Percentiles rank a stretch among this genome's conserved stretches.
These are phyloP conservation scores for Peromyscus nudipes DNA, from an alignment of 2,797 vertebrate genomes.

Conservation along the genomic window DNA sequence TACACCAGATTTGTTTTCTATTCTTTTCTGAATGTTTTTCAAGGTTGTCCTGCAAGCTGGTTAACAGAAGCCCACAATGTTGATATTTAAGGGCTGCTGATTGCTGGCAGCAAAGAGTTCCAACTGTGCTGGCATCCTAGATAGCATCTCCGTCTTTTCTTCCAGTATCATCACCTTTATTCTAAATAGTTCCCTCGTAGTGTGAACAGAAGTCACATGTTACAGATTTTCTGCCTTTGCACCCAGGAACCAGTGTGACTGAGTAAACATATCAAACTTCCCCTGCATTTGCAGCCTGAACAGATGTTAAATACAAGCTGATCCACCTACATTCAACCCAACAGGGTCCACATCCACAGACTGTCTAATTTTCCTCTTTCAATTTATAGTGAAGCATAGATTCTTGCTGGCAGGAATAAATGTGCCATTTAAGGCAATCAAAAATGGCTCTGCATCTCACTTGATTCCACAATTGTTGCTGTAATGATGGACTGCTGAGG, in stretches of 20 bases:
- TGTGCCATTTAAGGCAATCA: conserved; percentile 79
- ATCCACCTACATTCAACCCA: conserved; percentile 82
- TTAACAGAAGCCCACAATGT: conserved; percentile 62
- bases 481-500: conserved; percentile 70
- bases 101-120: conserved; percentile 75
- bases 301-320: conserved; percentile 82
- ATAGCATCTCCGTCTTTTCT: conserved; percentile 69
- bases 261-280: conserved; percentile 82
- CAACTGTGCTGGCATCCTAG: conserved; percentile 61
- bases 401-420: conserved; percentile 78
- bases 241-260: conserved; percentile 79
- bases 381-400: conserved; percentile 71
- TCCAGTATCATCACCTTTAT: conserved; percentile 80
- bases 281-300: conserved; percentile 76
- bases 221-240: conserved; percentile 79
- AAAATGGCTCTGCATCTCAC: conserved; percentile 77
- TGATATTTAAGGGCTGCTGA: conserved; percentile 73
- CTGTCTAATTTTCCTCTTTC: conserved; percentile 74
- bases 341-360: conserved; percentile 73
- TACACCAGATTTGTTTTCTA: conserved; percentile 44
- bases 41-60: conserved; percentile 48
- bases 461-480: conserved; percentile 82
- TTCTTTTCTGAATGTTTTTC: conserved; percentile 53
- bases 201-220: conserved; percentile 78
- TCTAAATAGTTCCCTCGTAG: conserved; percentile 69